Conservation (phyloP, 2,888 invertebrate genomes). For the Mythimna vitellina region DNA sequence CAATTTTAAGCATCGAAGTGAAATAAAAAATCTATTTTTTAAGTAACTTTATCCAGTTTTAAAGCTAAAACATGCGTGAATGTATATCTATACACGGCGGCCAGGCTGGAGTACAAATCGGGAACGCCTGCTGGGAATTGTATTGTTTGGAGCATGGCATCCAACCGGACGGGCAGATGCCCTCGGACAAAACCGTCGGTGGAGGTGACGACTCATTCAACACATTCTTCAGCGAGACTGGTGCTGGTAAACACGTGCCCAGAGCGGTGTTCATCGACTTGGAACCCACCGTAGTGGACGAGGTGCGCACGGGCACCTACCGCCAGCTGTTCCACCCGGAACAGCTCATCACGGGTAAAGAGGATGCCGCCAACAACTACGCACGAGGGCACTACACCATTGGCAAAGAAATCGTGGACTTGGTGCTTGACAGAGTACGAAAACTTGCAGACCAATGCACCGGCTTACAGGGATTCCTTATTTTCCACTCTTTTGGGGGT, state of each 20-base stretch:
- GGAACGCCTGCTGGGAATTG: conserved; percentile 96
- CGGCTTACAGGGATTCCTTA: conserved; percentile 97
- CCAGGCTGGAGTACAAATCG: conserved; percentile 94
- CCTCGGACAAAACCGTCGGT: conserved; percentile 94
- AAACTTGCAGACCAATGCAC: conserved; percentile 97
- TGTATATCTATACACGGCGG: conserved; percentile 88
- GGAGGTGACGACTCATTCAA: conserved; percentile 98
- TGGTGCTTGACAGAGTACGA: conserved; percentile 96
- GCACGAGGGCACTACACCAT: conserved; percentile 99
- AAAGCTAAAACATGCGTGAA: conserved; percentile 83
- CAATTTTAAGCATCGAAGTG: conserved; percentile 61
- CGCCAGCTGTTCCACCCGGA: conserved; percentile 98
- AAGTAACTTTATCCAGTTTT: conserved; percentile 67
- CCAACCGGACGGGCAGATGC: conserved; percentile 96
- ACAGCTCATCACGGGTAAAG: conserved; percentile 98
- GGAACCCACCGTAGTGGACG: conserved; percentile 98
- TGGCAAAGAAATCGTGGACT: conserved; percentile 97
- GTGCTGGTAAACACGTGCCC: conserved; percentile 98
- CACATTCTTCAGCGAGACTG: conserved; percentile 98
- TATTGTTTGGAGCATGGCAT: conserved; percentile 96
- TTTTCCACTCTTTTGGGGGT: conserved; percentile 98
- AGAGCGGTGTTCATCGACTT: conserved; percentile 98
- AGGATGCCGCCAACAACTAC: conserved; percentile 99
- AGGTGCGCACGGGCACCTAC: conserved; percentile 98
- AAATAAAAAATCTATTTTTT: conserved; percentile 75